Evolutionary conservation across 2,113 vertebrate species (phyloP).

Genomic region (Perca schrenkii): DNA sequence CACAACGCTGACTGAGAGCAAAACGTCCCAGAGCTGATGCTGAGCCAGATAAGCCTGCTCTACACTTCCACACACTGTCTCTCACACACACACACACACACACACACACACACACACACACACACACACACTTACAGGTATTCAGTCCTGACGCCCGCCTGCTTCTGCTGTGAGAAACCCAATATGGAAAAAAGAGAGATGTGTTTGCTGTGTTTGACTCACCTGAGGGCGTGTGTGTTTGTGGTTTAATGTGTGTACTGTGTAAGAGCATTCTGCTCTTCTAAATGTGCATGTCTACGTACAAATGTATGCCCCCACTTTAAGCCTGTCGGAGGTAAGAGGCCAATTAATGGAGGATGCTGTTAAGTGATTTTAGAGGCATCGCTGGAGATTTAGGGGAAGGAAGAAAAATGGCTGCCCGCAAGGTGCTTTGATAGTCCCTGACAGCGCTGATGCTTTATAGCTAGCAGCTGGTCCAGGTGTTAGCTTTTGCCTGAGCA

Average conservation of each 20-base stretch:
- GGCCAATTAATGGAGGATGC: conserved; percentile 76
- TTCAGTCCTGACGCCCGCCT: conserved; percentile 11
- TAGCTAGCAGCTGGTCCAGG: conserved; percentile 80
- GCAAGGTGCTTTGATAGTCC: conserved; percentile 76
- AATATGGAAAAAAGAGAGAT: conserved; percentile 22
- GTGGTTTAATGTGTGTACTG: conserved; percentile 46
- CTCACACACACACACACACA: not conserved
- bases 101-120: conserved; percentile 32
- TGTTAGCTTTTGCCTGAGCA: conserved; percentile 63
- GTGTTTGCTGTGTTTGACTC: conserved; percentile 48
- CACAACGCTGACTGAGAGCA: conserved; percentile 58
- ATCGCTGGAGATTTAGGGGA: conserved; percentile 70
- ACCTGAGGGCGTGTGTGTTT: conserved; percentile 59
- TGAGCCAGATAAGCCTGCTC: conserved; percentile 62
- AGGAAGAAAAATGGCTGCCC: conserved; percentile 74
- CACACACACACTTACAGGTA: conserved; percentile 31
- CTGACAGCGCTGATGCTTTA: conserved; percentile 71
- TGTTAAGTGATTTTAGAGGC: conserved; percentile 77
- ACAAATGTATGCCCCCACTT: conserved; percentile 36
- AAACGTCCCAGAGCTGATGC: conserved; percentile 57
- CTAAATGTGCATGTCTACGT: conserved; percentile 33
- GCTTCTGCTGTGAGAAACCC: conserved; percentile 51
- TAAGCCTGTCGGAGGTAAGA: conserved; percentile 55
- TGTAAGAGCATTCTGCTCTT: conserved; percentile 48
- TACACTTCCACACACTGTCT: conserved; percentile 42